phyloP scores from a whole-genome alignment of 2,113 vertebrate genomes.

The Craseonycteris thonglongyai region DNA sequence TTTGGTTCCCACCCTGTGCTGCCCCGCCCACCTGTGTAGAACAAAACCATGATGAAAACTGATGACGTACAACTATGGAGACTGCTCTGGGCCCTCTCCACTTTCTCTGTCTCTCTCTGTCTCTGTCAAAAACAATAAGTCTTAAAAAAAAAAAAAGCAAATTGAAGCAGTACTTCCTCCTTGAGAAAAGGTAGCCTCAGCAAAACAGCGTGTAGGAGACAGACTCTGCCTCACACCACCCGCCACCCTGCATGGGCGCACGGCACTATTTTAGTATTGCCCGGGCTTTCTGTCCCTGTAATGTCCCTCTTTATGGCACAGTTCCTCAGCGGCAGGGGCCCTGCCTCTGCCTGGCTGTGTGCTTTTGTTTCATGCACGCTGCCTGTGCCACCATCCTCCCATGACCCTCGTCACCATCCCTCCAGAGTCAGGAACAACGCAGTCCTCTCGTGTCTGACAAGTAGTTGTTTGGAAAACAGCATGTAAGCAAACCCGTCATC shows the following conservation, averaged over 20 bases:
- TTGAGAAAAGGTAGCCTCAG: background rate
- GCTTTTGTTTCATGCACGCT: background rate
- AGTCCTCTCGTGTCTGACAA: background rate
- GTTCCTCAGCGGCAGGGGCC: background rate
- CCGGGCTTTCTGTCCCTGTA: fast-evolving
- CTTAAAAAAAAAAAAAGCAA: no score
- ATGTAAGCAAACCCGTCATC: background rate
- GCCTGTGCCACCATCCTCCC: no score
- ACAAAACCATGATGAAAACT: no score
- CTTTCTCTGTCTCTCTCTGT: no score
- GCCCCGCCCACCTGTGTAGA: no score
- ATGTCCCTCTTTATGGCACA: background rate
- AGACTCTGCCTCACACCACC: background rate
- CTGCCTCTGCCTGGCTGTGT: background rate
- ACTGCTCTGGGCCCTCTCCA: no score
- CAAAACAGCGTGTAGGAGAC: background rate
- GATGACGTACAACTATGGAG: no score
- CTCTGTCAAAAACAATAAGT: no score
- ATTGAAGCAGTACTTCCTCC: no score
- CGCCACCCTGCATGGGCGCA: fast-evolving
- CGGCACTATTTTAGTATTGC: no score
- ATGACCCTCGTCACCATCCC: no score
- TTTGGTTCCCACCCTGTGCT: no score
- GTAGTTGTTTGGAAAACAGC: background rate
- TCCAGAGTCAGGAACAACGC: background rate